Conservation (phyloP, 2,888 invertebrate species). For the Myathropa florea region DNA sequence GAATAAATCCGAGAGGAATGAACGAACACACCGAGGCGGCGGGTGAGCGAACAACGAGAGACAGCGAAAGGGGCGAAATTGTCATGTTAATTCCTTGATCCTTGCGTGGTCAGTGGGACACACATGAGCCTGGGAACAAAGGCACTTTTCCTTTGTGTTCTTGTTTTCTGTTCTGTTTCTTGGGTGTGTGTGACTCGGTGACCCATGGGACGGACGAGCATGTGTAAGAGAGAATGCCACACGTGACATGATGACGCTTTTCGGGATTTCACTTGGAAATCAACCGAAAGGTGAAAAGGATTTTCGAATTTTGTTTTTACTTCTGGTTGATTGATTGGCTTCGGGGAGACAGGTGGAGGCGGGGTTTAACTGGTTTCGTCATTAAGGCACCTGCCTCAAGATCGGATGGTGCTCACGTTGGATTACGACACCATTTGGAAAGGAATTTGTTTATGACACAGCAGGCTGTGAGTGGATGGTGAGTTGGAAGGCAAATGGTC, state of each 20-base stretch:
- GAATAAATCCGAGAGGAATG: constrained; percentile 16
- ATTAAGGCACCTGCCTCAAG: not conserved
- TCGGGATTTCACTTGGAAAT: not conserved
- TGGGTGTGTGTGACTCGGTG: not conserved
- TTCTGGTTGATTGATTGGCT: not conserved
- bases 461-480: not conserved
- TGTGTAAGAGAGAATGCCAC: not conserved
- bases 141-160: not conserved
- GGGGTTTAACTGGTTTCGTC: not conserved
- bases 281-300: not conserved
- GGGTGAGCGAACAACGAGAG: not conserved
- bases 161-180: not conserved
- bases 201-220: not conserved
- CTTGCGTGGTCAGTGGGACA: constrained; percentile 10
- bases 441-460: not conserved
- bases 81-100: constrained; percentile 65
- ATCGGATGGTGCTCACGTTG: not conserved
- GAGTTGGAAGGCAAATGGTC: not conserved
- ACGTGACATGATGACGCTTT: constrained; percentile 1
- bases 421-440: not conserved
- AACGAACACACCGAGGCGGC: not conserved
- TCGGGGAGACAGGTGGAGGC: not conserved
- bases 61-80: constrained; percentile 36
- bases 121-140: not conserved
- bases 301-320: not conserved